Base-by-base conservation (phyloP, 2,113 vertebrate species). In the Myotis brandtii region DNA sequence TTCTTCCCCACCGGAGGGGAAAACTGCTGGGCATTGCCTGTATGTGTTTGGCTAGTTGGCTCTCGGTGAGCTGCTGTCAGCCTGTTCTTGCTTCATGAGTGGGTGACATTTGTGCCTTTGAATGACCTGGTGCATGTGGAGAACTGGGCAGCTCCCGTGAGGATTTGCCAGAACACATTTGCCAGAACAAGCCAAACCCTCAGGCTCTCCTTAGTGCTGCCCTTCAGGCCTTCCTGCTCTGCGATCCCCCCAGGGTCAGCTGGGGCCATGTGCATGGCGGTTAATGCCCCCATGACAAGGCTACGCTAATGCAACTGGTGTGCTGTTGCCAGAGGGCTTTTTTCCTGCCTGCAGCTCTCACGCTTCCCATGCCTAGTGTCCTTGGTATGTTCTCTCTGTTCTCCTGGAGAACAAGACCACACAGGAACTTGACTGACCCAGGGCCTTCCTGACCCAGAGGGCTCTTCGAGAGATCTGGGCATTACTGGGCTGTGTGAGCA, bases 281-380 rank as follows among this genome's bases (percentile, higher is more conserved):
- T 59, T 79, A 86, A 95, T 97, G 97, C 95, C 98, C 98, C 95
- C 86, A 52, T 48, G 91, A 72, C 97, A 86, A 13, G 82, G 96
- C 96, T 85, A 88, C 12, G 37, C 85, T 72, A 40, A 96, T 97
- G 97, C 97, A 97, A 97, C 92, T 76, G 37, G 59, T 67, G 40
- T 80, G 83, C 96, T 96, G 96, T 97, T 98, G 96, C 96, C 97
- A 90, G 98, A 98, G 98, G 97, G 95, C 96, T 96, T 27, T 62
- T 75, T 87, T 40, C 43, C 76, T 67, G 40, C 56, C 69, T 27
- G 91, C 84, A 84, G 95, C 92, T 89, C 93, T 91, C 93, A 70
- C 14, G 14, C 79, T 37, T 84, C 89, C 70, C 52, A 40, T 30
- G 77, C 84, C 73, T 21, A 7, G 5, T 21, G 34, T 59, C 90